Conservation (phyloP, 2,797 vertebrate species). For the Enteromius argenteus region DNA sequence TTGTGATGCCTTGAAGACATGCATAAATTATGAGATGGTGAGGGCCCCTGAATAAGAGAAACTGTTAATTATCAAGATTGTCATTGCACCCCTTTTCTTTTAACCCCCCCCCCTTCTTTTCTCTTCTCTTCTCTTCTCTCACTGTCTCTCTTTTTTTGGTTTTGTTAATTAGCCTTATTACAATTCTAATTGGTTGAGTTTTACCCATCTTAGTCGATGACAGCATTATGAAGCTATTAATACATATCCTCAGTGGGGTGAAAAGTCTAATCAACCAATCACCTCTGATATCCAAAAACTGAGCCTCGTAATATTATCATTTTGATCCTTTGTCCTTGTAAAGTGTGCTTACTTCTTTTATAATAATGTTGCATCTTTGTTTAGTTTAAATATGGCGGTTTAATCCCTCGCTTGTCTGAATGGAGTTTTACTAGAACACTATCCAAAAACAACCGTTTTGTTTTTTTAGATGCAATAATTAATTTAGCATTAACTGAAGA, state of each 20-base stretch:
- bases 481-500: slow-evolving; percentile 8
- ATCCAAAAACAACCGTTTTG: background rate
- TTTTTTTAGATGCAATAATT: slow-evolving; percentile 2
- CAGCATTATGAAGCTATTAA: slow-evolving; percentile 82
- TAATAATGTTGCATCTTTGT: slow-evolving; percentile 30
- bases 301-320: slow-evolving; percentile 74
- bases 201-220: slow-evolving; percentile 85
- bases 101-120: slow-evolving; percentile 78
- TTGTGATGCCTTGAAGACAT: slow-evolving; percentile 73
- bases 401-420: slow-evolving; percentile 14
- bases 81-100: slow-evolving; percentile 86
- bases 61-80: slow-evolving; percentile 92
- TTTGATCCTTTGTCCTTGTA: slow-evolving; percentile 78
- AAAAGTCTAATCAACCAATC: slow-evolving; percentile 82
- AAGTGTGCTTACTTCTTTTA: slow-evolving; percentile 55
- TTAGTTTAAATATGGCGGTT: slow-evolving; percentile 20
- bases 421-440: background rate
- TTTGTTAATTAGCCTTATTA: slow-evolving; percentile 96
- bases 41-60: slow-evolving; percentile 85
- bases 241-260: slow-evolving; percentile 74
- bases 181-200: slow-evolving; percentile 94
- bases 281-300: slow-evolving; percentile 80
- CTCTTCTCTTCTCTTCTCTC: slow-evolving; percentile 66
- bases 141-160: slow-evolving; percentile 84
- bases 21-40: slow-evolving; percentile 84